phyloP scores from a whole-genome alignment of 92 coral and sea anemone species.

The Muricea muricata region DNA sequence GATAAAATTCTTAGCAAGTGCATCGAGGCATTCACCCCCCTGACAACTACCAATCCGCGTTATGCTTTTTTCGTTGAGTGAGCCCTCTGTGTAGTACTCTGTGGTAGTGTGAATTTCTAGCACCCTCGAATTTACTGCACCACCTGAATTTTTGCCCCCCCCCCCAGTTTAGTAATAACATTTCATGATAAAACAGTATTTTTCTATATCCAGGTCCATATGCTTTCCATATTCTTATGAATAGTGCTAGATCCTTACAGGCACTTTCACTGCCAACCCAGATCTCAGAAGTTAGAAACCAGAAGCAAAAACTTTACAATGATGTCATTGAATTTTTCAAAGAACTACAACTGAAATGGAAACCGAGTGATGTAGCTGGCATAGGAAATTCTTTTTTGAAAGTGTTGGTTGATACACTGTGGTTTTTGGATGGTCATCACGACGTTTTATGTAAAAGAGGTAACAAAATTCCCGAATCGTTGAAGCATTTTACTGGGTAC shows the following conservation, averaged over 20 bases:
- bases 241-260: constrained; percentile 20
- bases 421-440: constrained; percentile 32
- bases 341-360: constrained; percentile 30
- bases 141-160: neutral
- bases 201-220: constrained; percentile 38
- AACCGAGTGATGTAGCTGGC: constrained; percentile 4
- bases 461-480: constrained; percentile 27
- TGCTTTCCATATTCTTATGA: constrained; percentile 18
- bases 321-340: constrained; percentile 24
- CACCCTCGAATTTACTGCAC: too few relatives aligned
- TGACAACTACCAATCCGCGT: too few relatives aligned
- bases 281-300: constrained; percentile 17
- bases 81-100: too few relatives aligned
- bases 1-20: too few relatives aligned
- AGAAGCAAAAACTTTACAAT: constrained; percentile 36
- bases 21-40: too few relatives aligned
- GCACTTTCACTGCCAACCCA: constrained; percentile 27
- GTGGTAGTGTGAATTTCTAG: too few relatives aligned
- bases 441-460: constrained; percentile 19
- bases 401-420: constrained; percentile 22
- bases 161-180: neutral
- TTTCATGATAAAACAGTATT: neutral
- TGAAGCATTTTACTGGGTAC: constrained; percentile 10
- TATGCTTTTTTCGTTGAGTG: too few relatives aligned
- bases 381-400: constrained; percentile 25